Evolutionary conservation across 2,888 invertebrate species (phyloP).

Genomic region (Lasioglossum oenotherae): DNA sequence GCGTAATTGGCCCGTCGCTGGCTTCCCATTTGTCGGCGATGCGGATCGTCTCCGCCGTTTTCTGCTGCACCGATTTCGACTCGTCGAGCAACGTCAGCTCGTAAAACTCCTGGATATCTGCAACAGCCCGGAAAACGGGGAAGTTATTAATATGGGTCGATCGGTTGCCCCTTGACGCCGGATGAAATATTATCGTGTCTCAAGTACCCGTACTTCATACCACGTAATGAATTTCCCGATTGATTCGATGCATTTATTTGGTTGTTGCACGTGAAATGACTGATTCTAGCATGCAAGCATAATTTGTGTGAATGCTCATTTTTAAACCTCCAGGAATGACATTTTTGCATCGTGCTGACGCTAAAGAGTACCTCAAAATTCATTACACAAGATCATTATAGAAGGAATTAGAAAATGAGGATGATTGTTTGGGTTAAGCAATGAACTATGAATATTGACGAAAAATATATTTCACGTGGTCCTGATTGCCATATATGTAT

Average conservation of each 20-base stretch:
- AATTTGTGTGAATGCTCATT: not conserved
- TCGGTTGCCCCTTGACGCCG: slow-evolving; percentile 1
- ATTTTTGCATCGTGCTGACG: no score
- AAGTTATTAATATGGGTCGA: slow-evolving; percentile 55
- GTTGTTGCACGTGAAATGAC: not conserved
- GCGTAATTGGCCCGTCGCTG: slow-evolving; percentile 87
- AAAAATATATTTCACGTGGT: not conserved
- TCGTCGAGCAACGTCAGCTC: slow-evolving; percentile 98
- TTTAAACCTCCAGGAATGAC: no score
- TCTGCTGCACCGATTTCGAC: slow-evolving; percentile 97
- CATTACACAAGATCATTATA: no score
- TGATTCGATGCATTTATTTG: not conserved
- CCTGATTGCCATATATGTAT: no score
- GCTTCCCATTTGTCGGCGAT: slow-evolving; percentile 98
- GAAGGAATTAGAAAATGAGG: no score
- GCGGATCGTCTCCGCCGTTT: slow-evolving; percentile 97
- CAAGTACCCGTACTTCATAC: not conserved
- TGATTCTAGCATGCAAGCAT: not conserved
- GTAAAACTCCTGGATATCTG: slow-evolving; percentile 99
- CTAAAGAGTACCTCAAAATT: no score
- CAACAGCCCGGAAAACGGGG: slow-evolving; percentile 79
- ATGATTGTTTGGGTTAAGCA: no score
- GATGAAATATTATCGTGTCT: not conserved
- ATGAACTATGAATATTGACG: no score
- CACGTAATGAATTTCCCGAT: slow-evolving; percentile 12